Percentiles rank a stretch among this genome's conserved stretches.
phyloP scores from a whole-genome alignment of 2,797 vertebrate species.

The Botia kubotai region DNA sequence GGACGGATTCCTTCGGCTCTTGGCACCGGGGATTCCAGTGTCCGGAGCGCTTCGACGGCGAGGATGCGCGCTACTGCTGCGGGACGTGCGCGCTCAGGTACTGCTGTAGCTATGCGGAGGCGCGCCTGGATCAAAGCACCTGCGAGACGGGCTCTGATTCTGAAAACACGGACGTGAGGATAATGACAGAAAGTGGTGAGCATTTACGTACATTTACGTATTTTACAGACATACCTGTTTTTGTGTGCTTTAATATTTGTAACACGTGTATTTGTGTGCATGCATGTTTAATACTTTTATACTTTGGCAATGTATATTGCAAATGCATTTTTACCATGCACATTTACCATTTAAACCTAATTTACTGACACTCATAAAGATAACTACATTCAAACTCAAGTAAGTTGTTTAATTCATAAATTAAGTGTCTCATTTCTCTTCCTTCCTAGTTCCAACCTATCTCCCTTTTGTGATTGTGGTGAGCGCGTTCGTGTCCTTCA shows the following conservation, averaged over 20 bases:
- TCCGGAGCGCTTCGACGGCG: slow-evolving; percentile 66
- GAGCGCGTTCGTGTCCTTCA: slow-evolving; percentile 68
- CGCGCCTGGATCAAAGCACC: slow-evolving; percentile 71
- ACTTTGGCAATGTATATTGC: too few relatives aligned
- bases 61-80: slow-evolving; percentile 71
- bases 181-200: slow-evolving; percentile 64
- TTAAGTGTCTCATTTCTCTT: not conserved
- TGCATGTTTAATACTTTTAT: too few relatives aligned
- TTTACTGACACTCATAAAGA: too few relatives aligned
- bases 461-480: slow-evolving; percentile 74
- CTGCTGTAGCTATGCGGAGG: slow-evolving; percentile 69
- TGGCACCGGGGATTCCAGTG: slow-evolving; percentile 72
- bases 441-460: slow-evolving; percentile 70
- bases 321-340: too few relatives aligned
- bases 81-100: slow-evolving; percentile 73
- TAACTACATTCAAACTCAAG: not conserved
- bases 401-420: not conserved
- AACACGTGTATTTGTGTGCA: too few relatives aligned
- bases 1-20: slow-evolving; percentile 54
- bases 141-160: slow-evolving; percentile 63
- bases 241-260: too few relatives aligned
- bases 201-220: not conserved
- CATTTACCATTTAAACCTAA: too few relatives aligned
- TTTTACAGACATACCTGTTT: not conserved
- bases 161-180: slow-evolving; percentile 48